These are phyloP conservation scores for Drosophila emarginata DNA, from an alignment of 2,888 invertebrate species.

Conservation along the genomic window DNA sequence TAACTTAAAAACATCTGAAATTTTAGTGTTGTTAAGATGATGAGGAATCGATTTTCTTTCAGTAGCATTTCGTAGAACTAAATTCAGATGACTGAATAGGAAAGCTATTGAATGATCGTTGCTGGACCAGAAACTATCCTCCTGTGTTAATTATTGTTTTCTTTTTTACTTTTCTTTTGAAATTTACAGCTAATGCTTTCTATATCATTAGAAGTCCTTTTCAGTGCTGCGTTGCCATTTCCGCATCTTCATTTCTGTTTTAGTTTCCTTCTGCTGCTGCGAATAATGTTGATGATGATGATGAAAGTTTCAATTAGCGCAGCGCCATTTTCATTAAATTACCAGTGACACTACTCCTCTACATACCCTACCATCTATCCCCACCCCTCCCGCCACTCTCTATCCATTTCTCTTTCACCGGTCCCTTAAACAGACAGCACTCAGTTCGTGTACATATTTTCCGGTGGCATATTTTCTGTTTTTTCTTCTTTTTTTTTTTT, in stretches of 20 bases:
- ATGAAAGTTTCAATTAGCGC: slow-evolving; percentile 74
- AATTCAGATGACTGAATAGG: too few relatives aligned
- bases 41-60: too few relatives aligned
- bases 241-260: slow-evolving; percentile 11
- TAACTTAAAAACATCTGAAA: too few relatives aligned
- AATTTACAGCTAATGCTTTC: slow-evolving; percentile 1
- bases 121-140: too few relatives aligned
- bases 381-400: neutral
- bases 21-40: too few relatives aligned
- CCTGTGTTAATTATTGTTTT: neutral
- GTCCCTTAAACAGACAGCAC: neutral
- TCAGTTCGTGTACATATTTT: slow-evolving; percentile 61
- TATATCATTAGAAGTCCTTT: neutral
- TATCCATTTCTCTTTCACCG: too few relatives aligned
- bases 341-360: slow-evolving; percentile 65
- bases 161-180: neutral
- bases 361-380: neutral
- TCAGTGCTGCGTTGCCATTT: neutral
- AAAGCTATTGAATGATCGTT: too few relatives aligned
- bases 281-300: slow-evolving; percentile 44
- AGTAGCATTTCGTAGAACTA: too few relatives aligned
- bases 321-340: slow-evolving; percentile 74
- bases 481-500: neutral
- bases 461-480: slow-evolving; percentile 66
- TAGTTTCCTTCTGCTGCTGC: slow-evolving; percentile 6